These are phyloP conservation scores for Drosophila greeni DNA, from an alignment of 2,888 invertebrate genomes.

Conservation along the genomic window DNA sequence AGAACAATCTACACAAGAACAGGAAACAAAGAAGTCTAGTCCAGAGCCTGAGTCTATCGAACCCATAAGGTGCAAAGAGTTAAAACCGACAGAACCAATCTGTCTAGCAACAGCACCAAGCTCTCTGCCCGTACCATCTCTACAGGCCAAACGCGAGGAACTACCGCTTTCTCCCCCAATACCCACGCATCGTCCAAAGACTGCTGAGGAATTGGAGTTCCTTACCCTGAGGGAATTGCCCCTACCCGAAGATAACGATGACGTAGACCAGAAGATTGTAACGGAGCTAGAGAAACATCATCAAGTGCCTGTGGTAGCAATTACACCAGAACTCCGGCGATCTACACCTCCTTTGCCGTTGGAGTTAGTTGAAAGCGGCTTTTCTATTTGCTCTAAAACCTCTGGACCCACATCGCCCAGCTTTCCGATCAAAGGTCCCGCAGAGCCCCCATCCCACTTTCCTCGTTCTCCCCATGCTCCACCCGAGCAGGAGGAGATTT, in stretches of 20 bases:
- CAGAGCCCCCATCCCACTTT: slow-evolving; percentile 51
- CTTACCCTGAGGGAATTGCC: slow-evolving; percentile 21
- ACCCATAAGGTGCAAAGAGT: background rate
- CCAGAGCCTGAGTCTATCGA: background rate
- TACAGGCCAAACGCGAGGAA: slow-evolving; percentile 8
- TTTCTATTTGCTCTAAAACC: slow-evolving; percentile 13
- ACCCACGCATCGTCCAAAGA: slow-evolving; percentile 58
- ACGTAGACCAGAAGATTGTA: background rate
- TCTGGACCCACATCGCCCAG: slow-evolving; percentile 56
- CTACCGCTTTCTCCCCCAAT: slow-evolving; percentile 50
- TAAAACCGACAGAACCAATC: background rate
- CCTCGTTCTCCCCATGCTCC: slow-evolving; percentile 64
- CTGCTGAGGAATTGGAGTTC: slow-evolving; percentile 44
- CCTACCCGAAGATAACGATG: slow-evolving; percentile 9
- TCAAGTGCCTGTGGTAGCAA: slow-evolving; percentile 2
- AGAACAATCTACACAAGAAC: background rate
- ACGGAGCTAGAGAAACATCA: background rate
- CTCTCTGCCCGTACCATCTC: slow-evolving; percentile 12
- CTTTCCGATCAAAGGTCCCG: slow-evolving; percentile 59
- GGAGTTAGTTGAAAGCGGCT: slow-evolving; percentile 33
- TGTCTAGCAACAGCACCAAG: background rate
- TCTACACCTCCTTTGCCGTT: slow-evolving; percentile 8
- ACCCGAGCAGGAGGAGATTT: slow-evolving; percentile 45
- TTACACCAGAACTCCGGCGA: slow-evolving; percentile 14
- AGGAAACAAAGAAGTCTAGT: background rate